These are phyloP conservation scores for Drosophila heteroneura DNA, from an alignment of 2,888 invertebrate species.

Conservation along the genomic window DNA sequence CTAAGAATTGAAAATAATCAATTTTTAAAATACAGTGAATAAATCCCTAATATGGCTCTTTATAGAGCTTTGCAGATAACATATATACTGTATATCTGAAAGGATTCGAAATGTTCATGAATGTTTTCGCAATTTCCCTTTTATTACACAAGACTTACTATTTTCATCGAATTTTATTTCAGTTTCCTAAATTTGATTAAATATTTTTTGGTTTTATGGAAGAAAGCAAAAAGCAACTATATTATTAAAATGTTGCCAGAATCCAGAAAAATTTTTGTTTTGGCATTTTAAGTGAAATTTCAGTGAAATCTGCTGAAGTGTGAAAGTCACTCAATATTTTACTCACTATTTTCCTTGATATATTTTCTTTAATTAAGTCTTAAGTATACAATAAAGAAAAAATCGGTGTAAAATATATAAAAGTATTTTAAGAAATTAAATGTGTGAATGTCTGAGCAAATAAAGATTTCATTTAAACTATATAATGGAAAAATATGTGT, in stretches of 20 bases:
- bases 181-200: neutral
- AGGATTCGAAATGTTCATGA: neutral
- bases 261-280: neutral
- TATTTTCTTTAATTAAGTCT: constrained; percentile 1
- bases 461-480: constrained; percentile 7
- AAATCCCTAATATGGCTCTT: neutral
- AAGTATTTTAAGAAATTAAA: neutral
- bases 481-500: neutral
- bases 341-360: neutral
- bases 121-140: neutral
- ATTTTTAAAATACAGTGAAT: neutral
- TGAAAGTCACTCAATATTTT: neutral
- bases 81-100: neutral
- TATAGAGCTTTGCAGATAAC: neutral
- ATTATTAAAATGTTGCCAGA: neutral
- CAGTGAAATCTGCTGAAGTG: neutral
- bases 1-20: constrained; percentile 5
- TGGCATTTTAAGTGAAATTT: neutral
- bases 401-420: constrained; percentile 5
- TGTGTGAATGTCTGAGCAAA: constrained; percentile 9
- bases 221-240: neutral
- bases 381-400: neutral
- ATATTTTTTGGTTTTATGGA: neutral
- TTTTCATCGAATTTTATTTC: neutral
- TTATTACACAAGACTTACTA: neutral